phyloP scores from a whole-genome alignment of 2,888 invertebrate genomes.

The Drosophila acutilabella region DNA sequence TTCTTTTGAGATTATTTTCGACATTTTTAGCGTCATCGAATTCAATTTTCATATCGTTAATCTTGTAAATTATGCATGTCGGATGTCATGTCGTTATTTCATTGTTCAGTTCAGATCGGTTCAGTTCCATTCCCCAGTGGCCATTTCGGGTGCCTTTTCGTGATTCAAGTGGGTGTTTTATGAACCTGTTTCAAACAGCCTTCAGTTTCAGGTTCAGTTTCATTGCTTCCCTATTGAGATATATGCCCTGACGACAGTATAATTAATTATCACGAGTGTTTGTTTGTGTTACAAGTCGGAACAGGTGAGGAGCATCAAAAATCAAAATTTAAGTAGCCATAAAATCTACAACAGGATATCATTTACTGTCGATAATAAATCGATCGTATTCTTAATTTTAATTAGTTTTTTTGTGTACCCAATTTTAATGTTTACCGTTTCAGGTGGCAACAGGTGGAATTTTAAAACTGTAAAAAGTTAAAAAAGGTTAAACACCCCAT shows the following conservation, averaged over 20 bases:
- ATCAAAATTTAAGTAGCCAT: background rate
- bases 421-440: background rate
- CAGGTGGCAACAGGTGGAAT: background rate
- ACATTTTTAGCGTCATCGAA: conserved; percentile 82
- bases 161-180: conserved; percentile 43
- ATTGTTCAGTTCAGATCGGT: conserved; percentile 5
- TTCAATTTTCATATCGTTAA: conserved; percentile 83
- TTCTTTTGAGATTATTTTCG: conserved; percentile 65
- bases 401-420: background rate
- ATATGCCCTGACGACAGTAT: conserved; percentile 5
- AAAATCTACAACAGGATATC: conserved; percentile 4
- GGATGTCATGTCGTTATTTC: conserved; percentile 66
- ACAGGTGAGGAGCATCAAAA: conserved; percentile 6
- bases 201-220: conserved; percentile 27
- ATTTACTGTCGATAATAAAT: background rate
- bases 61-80: conserved; percentile 81
- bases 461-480: no score
- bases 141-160: conserved; percentile 17
- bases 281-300: conserved; percentile 14
- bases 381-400: background rate
- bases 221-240: conserved; percentile 8
- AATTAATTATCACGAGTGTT: conserved; percentile 14
- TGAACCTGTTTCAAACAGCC: conserved; percentile 36
- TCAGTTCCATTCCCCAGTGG: conserved; percentile 41
- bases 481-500: background rate